A percentile compares a stretch with the other conserved stretches of the same genome.
These are phyloP conservation scores for Labeo catla DNA, from an alignment of 2,113 vertebrate genomes.

Conservation along the genomic window DNA sequence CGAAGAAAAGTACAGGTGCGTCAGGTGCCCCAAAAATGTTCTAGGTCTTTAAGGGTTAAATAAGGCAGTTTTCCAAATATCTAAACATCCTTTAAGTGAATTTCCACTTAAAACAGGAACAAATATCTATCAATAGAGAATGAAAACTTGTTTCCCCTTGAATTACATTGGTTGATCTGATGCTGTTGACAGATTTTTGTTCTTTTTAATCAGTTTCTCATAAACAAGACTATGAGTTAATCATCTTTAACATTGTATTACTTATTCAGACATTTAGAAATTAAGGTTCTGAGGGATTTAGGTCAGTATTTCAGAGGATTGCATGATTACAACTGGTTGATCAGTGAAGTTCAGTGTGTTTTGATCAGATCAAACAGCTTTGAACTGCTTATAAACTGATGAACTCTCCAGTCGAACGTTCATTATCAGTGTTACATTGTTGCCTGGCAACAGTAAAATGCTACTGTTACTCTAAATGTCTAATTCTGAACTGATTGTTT, in stretches of 20 bases:
- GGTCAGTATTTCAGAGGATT: no score
- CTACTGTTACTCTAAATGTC: neutral
- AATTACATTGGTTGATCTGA: no score
- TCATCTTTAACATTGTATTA: neutral
- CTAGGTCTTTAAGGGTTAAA: no score
- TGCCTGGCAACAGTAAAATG: neutral
- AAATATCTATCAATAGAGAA: neutral
- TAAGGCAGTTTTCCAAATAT: no score
- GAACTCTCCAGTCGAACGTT: neutral
- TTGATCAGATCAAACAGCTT: neutral
- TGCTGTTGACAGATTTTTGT: no score
- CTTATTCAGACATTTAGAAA: neutral
- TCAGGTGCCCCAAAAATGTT: no score
- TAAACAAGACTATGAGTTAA: neutral
- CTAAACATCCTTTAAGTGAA: neutral
- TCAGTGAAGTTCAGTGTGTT: no score
- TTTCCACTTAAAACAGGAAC: no score
- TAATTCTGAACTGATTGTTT: neutral
- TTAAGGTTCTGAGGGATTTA: no score
- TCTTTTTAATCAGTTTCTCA: neutral
- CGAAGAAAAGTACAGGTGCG: no score
- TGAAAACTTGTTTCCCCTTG: no score
- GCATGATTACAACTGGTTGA: no score
- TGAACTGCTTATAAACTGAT: neutral
- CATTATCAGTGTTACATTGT: neutral